phyloP scores from a whole-genome alignment of 2,113 vertebrate genomes.

The Megaceryle torquata region DNA sequence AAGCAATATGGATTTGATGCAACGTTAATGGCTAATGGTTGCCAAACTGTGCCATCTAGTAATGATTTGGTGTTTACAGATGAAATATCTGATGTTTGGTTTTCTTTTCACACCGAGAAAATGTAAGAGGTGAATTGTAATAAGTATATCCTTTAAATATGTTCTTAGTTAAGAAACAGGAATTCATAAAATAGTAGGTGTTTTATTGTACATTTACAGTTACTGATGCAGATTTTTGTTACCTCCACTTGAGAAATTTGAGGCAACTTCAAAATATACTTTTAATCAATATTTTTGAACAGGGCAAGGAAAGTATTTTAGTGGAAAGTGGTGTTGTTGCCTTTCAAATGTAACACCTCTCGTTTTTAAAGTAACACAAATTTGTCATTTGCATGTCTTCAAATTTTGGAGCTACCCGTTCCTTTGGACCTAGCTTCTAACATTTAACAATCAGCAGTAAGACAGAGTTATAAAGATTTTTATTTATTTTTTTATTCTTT shows the following conservation, averaged over 20 bases:
- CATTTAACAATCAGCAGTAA: background rate
- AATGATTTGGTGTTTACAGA: background rate
- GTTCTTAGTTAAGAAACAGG: background rate
- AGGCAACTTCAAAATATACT: background rate
- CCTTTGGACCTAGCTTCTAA: background rate
- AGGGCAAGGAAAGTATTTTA: background rate
- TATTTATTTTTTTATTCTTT: background rate
- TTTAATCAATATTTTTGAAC: background rate
- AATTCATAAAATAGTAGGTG: background rate
- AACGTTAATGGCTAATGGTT: background rate
- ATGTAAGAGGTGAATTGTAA: background rate
- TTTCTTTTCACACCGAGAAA: background rate
- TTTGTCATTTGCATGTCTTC: background rate
- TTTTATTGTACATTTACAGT: background rate
- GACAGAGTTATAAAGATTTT: background rate
- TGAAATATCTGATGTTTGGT: background rate
- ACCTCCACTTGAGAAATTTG: background rate
- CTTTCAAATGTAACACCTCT: background rate
- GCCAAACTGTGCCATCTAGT: background rate
- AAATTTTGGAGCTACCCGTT: background rate
- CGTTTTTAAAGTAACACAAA: background rate
- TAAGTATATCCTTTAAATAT: background rate
- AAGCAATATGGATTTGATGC: background rate
- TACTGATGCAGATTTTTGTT: background rate
- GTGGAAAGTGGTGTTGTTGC: background rate